A percentile compares a stretch with the other conserved stretches of the same genome.
Conservation (phyloP, 1,140 invertebrate genomes). For the Hylaeus anthracinus region DNA sequence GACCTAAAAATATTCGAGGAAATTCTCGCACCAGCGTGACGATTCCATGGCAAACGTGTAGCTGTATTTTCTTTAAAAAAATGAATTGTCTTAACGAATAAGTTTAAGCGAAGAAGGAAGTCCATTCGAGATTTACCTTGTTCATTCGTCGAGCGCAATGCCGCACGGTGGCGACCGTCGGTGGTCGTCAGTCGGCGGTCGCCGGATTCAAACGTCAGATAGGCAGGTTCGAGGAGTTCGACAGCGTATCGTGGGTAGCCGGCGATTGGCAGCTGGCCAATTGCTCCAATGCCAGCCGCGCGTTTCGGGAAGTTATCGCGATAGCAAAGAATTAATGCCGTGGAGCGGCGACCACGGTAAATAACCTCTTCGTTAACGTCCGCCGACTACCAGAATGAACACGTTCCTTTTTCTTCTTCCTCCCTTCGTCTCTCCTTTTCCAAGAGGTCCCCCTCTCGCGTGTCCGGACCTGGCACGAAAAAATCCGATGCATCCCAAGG, state of each 20-base stretch:
- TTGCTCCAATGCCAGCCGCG: constrained; percentile 58
- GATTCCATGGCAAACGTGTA: too few species aligned
- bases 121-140: too few species aligned
- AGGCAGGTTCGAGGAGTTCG: constrained; percentile 34
- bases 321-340: constrained; percentile 58
- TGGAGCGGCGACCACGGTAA: constrained; percentile 38
- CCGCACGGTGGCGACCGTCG: neutral
- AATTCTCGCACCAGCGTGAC: too few species aligned
- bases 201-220: constrained; percentile 25
- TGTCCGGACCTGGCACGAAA: neutral
- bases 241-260: constrained; percentile 49
- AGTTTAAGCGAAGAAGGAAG: too few species aligned
- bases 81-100: too few species aligned
- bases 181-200: constrained; percentile 18
- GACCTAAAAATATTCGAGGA: too few species aligned
- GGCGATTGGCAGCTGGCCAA: constrained; percentile 65
- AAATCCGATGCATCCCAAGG: constrained; percentile 6
- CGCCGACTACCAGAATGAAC: constrained; percentile 20
- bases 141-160: too few species aligned
- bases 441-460: neutral
- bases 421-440: too few species aligned
- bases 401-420: neutral
- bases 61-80: too few species aligned
- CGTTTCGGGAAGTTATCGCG: constrained; percentile 55
- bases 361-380: constrained; percentile 57